phyloP scores from a whole-genome alignment of 2,888 invertebrate genomes.

The Diarsia dahlii region DNA sequence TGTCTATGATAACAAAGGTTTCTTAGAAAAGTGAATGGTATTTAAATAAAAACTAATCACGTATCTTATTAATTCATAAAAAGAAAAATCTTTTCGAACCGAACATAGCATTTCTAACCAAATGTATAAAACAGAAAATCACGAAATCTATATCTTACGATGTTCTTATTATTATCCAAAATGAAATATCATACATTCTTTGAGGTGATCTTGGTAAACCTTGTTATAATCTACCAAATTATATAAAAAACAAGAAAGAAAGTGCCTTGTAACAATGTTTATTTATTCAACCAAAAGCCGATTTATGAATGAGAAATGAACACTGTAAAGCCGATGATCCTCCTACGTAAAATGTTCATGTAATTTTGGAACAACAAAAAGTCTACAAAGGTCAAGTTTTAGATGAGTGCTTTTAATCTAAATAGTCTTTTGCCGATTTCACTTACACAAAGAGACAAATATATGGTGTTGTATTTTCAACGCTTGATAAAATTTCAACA shows the following conservation, averaged over 20 bases:
- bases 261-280: constrained; percentile 5
- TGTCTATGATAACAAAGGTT: background rate
- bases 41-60: background rate
- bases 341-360: constrained; percentile 13
- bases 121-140: background rate
- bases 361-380: constrained; percentile 8
- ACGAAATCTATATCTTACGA: background rate
- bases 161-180: background rate
- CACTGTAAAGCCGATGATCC: background rate
- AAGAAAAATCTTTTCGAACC: background rate
- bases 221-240: background rate
- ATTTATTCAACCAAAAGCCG: constrained; percentile 13
- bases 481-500: background rate
- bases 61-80: too few species aligned
- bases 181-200: background rate
- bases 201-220: background rate
- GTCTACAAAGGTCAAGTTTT: background rate
- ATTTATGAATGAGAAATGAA: constrained; percentile 17
- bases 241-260: background rate
- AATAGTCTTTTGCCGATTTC: background rate
- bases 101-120: background rate
- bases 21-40: background rate
- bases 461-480: background rate
- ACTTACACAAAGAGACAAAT: background rate
- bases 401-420: background rate